Evolutionary conservation across 2,797 vertebrate genomes (phyloP).

Genomic region (Aplochiton taeniatus): DNA sequence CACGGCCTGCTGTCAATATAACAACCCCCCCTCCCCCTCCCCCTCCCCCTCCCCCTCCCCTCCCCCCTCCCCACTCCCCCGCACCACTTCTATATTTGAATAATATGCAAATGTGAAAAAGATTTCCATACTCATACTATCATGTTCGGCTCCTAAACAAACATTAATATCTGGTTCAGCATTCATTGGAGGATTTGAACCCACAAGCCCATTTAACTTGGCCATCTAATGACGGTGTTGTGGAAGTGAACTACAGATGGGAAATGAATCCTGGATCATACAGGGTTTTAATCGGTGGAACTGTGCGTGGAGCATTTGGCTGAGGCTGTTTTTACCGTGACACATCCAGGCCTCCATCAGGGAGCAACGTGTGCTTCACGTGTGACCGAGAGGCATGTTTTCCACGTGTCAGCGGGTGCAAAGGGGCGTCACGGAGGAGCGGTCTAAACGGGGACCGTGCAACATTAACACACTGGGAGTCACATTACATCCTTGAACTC

Average conservation of each 20-base stretch:
- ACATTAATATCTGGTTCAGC: neutral
- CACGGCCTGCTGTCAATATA: constrained; percentile 24
- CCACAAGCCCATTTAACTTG: neutral
- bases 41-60: no score
- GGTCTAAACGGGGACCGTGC: constrained; percentile 31
- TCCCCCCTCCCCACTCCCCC: no score
- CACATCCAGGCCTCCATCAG: no score
- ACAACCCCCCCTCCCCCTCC: neutral
- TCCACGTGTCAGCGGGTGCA: no score
- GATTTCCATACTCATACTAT: constrained; percentile 13
- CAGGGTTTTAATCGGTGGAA: no score
- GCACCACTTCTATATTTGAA: constrained; percentile 31
- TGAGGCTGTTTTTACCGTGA: no score
- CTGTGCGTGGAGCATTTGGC: no score
- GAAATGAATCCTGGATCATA: no score
- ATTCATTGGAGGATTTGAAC: neutral
- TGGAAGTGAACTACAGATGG: no score
- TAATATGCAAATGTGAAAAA: constrained; percentile 34
- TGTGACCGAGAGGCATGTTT: no score
- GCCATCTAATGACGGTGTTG: no score
- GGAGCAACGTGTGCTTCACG: constrained; percentile 5
- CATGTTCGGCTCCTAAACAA: neutral
- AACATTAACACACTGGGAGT: constrained; percentile 44
- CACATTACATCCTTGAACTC: constrained; percentile 27
- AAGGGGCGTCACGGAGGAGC: neutral